phyloP scores from a whole-genome alignment of 2,888 invertebrate genomes.

The Leptopilina syphax region DNA sequence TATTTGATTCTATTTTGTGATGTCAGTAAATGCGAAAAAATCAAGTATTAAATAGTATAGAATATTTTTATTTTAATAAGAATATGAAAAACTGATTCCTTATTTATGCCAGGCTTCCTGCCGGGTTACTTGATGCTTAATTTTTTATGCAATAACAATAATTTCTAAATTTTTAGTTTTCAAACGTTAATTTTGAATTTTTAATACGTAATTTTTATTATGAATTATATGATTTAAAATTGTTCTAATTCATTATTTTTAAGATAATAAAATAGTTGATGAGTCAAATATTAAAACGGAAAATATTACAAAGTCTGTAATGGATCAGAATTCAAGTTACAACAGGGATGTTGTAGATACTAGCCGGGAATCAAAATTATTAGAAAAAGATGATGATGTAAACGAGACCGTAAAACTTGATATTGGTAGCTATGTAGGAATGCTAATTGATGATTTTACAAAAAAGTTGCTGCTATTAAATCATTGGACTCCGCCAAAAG shows the following conservation, averaged over 20 bases:
- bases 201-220: no score
- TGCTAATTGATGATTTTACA: neutral
- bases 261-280: neutral
- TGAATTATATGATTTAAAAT: no score
- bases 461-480: neutral
- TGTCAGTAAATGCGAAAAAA: no score
- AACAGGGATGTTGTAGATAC: neutral
- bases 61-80: no score
- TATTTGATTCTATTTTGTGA: no score
- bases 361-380: neutral
- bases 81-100: no score
- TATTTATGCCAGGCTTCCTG: no score
- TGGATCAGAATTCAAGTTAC: no score
- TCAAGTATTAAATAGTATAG: no score
- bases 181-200: no score
- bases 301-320: neutral
- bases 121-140: neutral
- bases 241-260: neutral
- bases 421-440: neutral
- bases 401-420: slow-evolving; percentile 1
- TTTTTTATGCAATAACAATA: neutral
- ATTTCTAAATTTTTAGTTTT: neutral
- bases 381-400: neutral
- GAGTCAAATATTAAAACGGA: neutral
- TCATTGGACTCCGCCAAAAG: slow-evolving; percentile 20